These are phyloP conservation scores for Limnephilus lunatus DNA, from an alignment of 2,888 invertebrate species.

Conservation along the genomic window DNA sequence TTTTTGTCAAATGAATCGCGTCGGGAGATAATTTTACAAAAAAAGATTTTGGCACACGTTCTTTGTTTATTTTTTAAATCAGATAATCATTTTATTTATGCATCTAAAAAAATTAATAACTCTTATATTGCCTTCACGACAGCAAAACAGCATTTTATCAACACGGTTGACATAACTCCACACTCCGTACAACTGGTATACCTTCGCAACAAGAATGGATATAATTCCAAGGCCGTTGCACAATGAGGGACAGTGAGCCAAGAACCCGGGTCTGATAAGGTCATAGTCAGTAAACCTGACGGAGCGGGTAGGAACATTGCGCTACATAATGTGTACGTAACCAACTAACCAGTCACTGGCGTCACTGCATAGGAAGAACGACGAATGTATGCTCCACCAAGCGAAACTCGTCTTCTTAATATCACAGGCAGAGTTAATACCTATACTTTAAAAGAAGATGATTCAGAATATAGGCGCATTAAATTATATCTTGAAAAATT, in stretches of 20 bases:
- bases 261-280: constrained; percentile 26
- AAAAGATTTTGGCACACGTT: not conserved
- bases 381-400: not conserved
- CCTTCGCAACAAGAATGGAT: constrained; percentile 20
- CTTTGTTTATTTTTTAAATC: not conserved
- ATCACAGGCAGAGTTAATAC: not conserved
- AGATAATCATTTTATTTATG: not conserved
- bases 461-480: not conserved
- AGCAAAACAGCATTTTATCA: not conserved
- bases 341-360: not conserved
- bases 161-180: constrained; percentile 14
- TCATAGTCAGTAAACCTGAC: constrained; percentile 18
- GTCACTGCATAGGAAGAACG: not conserved
- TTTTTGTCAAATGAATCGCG: not conserved
- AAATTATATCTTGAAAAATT: not conserved
- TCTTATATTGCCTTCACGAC: too few species aligned
- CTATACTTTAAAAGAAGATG: not conserved
- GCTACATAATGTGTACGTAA: not conserved
- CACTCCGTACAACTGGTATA: not conserved
- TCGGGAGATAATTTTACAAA: not conserved
- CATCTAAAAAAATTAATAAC: not conserved
- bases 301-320: not conserved
- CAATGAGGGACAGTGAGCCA: constrained; percentile 23
- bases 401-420: not conserved
- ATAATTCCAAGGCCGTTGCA: constrained; percentile 33